Evolutionary conservation across 2,888 invertebrate genomes (phyloP), one percentile per base, ranked within the genome.

Genomic region (Amiota minor): DNA sequence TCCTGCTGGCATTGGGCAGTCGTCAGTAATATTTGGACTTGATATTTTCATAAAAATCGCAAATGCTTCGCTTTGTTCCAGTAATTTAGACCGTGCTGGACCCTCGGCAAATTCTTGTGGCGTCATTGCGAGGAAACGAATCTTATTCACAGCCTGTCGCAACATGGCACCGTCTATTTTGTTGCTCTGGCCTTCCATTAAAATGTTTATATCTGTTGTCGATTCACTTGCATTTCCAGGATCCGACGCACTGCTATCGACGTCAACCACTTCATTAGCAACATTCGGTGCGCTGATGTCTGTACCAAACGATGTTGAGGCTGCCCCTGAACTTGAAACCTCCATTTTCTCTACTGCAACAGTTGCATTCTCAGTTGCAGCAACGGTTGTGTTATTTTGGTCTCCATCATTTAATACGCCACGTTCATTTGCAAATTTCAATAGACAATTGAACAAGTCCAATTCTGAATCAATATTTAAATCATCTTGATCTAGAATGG

Each of bases 71-170:
- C 94, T 92, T 88, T 95, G 93, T 0, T 93, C 92, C 45, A 96
- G 91, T 10, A 96, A 90, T n/a, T 91, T 90, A 14, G 95, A 95
- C 69, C 93, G 92, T 0, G 95, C 95, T 0, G 96, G 95, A 0
- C 95, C 95, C 82, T 95, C 94, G 0, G 96, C 95, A 88, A 96
- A 96, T 90, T 96, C 94, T 87, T 95, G 93, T 0, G 96, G 94
- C 0, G 93, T 93, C 79, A 96, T 90, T 0, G 95, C 95, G 14
- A 96, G 91, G 89, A 96, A 96, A 35, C 96, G 92, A 75, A 96
- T 93, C 89, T 95, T 95, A 85, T 93, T 93, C 1, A 96, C 91
- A 96, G 45, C 96, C 80, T 93, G 92, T 2, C 94, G 91, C 73
- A 94, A 90, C 18, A 92, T 81, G 9, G 82, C 82, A 0, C 86